Evolutionary conservation across 2,113 vertebrate genomes (phyloP).

Genomic region (Pituophis catenifer): DNA sequence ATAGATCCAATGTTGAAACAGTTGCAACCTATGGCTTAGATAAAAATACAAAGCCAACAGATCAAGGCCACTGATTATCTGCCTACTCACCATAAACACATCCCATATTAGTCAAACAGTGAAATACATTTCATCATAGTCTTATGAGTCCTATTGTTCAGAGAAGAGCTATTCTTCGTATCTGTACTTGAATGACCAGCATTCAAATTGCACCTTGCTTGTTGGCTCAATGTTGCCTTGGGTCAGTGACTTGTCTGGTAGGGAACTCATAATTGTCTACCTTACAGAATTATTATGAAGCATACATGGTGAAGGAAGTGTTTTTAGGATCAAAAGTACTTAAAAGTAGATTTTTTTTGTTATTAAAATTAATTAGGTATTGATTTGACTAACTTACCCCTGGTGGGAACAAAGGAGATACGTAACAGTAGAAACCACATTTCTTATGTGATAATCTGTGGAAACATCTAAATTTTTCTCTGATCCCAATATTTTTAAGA

Average conservation of each 20-base stretch:
- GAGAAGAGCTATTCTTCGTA: background rate
- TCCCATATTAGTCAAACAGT: rapidly evolving
- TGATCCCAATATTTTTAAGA: background rate
- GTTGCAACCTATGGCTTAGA: background rate
- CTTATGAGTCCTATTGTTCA: background rate
- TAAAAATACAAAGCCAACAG: background rate
- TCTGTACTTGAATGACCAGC: background rate
- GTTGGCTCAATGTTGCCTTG: background rate
- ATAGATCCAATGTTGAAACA: background rate
- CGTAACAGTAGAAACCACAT: background rate
- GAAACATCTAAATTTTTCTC: background rate
- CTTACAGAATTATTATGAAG: background rate
- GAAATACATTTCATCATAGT: background rate
- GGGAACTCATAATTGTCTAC: background rate
- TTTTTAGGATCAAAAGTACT: constrained; percentile 1
- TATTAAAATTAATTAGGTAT: background rate
- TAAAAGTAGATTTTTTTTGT: background rate
- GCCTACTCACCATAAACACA: background rate
- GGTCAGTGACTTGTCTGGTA: background rate
- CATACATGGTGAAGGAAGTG: background rate
- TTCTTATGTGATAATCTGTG: rapidly evolving
- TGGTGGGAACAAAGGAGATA: background rate
- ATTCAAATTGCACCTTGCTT: background rate
- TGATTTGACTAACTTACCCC: background rate
- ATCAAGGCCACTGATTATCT: background rate